Evolutionary conservation across 2,113 vertebrate species (phyloP), one percentile per base, ranked within the genome.

Genomic region (Ctenodactylus gundi): DNA sequence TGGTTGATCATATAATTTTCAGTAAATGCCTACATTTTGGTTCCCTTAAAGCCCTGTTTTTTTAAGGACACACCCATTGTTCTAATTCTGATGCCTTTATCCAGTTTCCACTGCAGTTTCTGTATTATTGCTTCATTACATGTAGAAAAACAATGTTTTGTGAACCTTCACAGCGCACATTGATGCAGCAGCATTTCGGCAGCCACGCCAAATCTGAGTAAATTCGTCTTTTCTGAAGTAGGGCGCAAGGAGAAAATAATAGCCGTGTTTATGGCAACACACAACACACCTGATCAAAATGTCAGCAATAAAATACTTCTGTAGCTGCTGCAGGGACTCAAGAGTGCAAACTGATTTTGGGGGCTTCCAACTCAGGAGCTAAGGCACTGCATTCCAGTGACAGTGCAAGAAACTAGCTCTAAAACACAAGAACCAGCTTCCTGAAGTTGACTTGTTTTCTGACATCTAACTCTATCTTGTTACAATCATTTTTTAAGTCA

Each of bases 171-270:
- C 44, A 82, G 68, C 94, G 62, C 91, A 81, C 95, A 93, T 36
- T 88, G 91, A 95, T 92, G 84, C 11, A 90, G 87, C 88, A 94
- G 90, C 85, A 92, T 93, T 92, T 93, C 73, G 83, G 55, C 75
- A 96, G 88, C 87, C 96, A 72, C 85, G 83, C 85, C 77, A 90
- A 97, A 94, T 90, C 41, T 72, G 75, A 94, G 83, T 84, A 90
- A 96, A 85, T 64, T 34, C 95, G n/a, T 85, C 94, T 90, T 94
- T 94, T 93, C 76, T 92, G 62, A 96, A 95, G 65, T 73, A 77
- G 55, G 67, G 39, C 85, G 31, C 46, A 72, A 95, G 20, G 27
- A 82, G 65, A 90, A 95, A 95, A 93, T 93, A 90, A 85, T 85
- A 96, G 67, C 49, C 90, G 68, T 34, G 65, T 90, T 94, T 95